Evolutionary conservation across 2,113 vertebrate species (phyloP), one percentile per base, ranked within the genome.

Genomic region (Pachyramphus minor): DNA sequence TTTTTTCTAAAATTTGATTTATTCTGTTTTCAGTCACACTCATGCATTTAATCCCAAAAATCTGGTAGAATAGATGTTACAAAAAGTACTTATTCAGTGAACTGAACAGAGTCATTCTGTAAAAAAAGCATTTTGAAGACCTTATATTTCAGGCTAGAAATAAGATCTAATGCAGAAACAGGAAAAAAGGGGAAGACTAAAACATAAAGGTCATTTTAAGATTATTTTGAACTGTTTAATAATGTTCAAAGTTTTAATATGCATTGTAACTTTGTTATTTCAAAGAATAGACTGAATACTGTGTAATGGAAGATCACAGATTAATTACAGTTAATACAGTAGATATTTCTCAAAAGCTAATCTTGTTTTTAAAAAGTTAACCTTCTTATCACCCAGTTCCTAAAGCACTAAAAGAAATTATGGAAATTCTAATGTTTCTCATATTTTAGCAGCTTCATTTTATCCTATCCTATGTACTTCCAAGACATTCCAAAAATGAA

Each of bases 61-160:
- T 45, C 83, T 76, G 58, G 74, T 76, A 91, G 83, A 96, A 92
- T 28, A 95, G 68, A 60, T 86, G 76, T 92, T 93, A 96, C 44
- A 82, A 95, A 69, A 97, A 79, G 66, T 95, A 69, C 21, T 97
- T 93, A 84, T 87, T 89, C 79, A 71, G 83, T 93, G 81, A 82
- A 93, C 58, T 93, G 90, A 97, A 97, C 44, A 97, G 59, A 93
- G 21, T 31, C 55, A 85, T 55, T 95, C 81, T 87, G 42, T 89
- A 91, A 87, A 84, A 69, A 55, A 84, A 49, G 35, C 8, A 83
- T 89, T 92, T 97, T 93, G 94, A 93, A 91, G 55, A 78, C 71
- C 86, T 95, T 95, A 82, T 77, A 49, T 97, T 97, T 95, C 94
- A 96, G 81, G 73, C 22, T 95, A 96, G 60, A 97, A 96, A 92